phyloP scores from a whole-genome alignment of 2,113 vertebrate species.

The Synchiropus splendidus region DNA sequence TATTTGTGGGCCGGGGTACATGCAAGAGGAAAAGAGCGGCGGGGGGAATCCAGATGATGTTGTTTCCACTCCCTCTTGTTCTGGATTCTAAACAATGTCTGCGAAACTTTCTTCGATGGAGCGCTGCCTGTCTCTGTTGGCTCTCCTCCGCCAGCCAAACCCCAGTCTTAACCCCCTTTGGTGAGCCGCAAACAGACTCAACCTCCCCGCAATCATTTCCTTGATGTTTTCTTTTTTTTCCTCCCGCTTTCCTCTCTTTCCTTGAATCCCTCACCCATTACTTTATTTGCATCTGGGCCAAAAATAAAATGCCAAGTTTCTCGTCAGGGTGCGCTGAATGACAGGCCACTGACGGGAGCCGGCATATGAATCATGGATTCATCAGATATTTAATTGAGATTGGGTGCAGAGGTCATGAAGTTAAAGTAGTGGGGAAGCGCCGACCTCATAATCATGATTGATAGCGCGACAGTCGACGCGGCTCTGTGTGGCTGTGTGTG shows the following conservation, averaged over 20 bases:
- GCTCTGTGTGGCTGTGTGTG: constrained; percentile 6
- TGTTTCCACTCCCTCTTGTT: constrained; percentile 64
- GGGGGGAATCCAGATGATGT: constrained; percentile 59
- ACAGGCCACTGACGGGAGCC: constrained; percentile 47
- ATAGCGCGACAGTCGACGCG: constrained; percentile 38
- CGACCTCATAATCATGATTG: constrained; percentile 57
- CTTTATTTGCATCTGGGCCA: constrained; percentile 67
- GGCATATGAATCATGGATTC: constrained; percentile 52
- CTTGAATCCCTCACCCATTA: constrained; percentile 61
- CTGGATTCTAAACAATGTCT: constrained; percentile 67
- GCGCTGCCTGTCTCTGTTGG: constrained; percentile 64
- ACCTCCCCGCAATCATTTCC: constrained; percentile 55
- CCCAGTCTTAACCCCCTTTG: constrained; percentile 68
- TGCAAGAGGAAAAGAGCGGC: constrained; percentile 46
- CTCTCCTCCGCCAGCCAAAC: constrained; percentile 62
- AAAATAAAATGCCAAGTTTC: constrained; percentile 57
- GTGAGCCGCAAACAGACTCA: constrained; percentile 58
- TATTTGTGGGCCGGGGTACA: constrained; percentile 67
- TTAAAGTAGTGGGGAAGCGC: constrained; percentile 49
- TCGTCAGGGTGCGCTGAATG: constrained; percentile 45
- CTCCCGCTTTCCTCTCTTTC: constrained; percentile 32
- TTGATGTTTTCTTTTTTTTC: constrained; percentile 57
- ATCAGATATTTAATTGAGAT: constrained; percentile 56
- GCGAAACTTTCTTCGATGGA: constrained; percentile 67
- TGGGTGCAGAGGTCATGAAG: constrained; percentile 53